These are phyloP conservation scores for Colinus virginianus DNA, from an alignment of 2,113 vertebrate species.

Conservation along the genomic window DNA sequence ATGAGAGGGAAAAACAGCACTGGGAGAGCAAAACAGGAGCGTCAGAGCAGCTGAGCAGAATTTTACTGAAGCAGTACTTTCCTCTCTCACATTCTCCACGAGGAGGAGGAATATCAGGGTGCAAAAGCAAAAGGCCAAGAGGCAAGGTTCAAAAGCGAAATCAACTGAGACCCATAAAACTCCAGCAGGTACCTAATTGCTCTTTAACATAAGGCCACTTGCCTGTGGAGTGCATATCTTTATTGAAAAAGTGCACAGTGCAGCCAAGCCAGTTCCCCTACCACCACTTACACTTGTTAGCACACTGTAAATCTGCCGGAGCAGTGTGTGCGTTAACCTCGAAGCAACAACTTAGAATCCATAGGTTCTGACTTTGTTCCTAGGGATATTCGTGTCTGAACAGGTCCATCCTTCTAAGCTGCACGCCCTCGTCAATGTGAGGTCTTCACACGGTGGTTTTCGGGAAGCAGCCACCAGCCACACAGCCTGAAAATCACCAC, in stretches of 20 bases:
- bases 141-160: neutral
- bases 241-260: neutral
- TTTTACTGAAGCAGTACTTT: neutral
- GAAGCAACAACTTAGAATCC: neutral
- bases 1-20: neutral
- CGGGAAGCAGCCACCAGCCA: neutral
- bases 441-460: neutral
- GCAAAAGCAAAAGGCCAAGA: neutral
- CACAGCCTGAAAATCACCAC: neutral
- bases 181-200: neutral
- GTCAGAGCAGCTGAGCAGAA: accelerated
- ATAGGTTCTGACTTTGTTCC: neutral
- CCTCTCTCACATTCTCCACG: neutral
- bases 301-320: accelerated
- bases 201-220: neutral
- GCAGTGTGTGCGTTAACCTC: accelerated
- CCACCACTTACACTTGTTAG: neutral
- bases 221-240: neutral
- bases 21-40: neutral
- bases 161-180: neutral
- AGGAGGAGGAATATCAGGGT: accelerated
- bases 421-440: neutral
- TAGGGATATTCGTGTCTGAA: neutral
- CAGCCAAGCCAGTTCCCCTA: neutral
- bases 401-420: neutral